Percentiles rank a stretch among this genome's conserved stretches.
phyloP scores from a whole-genome alignment of 2,797 vertebrate species.

The Gadopsis bispinosus region DNA sequence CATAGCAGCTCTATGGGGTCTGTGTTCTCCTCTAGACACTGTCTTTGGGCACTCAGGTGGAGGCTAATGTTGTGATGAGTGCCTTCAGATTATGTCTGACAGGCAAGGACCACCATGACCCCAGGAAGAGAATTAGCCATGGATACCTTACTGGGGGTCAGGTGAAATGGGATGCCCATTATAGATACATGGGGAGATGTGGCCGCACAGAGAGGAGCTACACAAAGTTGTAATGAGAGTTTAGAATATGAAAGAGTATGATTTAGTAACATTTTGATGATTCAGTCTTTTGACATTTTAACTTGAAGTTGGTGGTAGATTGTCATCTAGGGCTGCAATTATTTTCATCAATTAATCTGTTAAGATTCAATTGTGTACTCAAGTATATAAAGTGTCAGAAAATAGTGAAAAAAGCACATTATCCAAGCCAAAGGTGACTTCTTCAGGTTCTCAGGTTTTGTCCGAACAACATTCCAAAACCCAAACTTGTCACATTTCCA shows the following conservation, averaged over 20 bases:
- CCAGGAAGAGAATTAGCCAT: conserved; percentile 54
- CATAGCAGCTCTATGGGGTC: conserved; percentile 68
- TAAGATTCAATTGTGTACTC: too few species aligned
- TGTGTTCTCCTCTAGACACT: conserved; percentile 69
- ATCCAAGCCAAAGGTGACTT: not conserved
- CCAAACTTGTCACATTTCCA: not conserved
- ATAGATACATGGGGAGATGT: conserved; percentile 57
- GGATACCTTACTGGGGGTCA: conserved; percentile 52
- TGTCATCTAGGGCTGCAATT: not conserved
- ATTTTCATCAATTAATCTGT: not conserved
- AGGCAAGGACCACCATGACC: conserved; percentile 67
- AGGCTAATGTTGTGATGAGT: conserved; percentile 68
- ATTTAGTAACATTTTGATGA: not conserved
- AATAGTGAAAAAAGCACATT: not conserved
- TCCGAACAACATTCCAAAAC: not conserved
- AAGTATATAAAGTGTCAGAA: too few species aligned
- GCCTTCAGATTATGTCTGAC: conserved; percentile 67
- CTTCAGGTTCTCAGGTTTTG: not conserved
- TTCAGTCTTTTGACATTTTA: not conserved
- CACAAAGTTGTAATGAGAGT: not conserved
- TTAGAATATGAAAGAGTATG: not conserved
- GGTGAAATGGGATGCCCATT: conserved; percentile 64
- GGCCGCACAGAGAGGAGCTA: conserved; percentile 29
- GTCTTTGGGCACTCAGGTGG: conserved; percentile 65
- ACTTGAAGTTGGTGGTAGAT: not conserved